phyloP scores from a whole-genome alignment of 2,797 vertebrate genomes.

The Coregonus sp. region DNA sequence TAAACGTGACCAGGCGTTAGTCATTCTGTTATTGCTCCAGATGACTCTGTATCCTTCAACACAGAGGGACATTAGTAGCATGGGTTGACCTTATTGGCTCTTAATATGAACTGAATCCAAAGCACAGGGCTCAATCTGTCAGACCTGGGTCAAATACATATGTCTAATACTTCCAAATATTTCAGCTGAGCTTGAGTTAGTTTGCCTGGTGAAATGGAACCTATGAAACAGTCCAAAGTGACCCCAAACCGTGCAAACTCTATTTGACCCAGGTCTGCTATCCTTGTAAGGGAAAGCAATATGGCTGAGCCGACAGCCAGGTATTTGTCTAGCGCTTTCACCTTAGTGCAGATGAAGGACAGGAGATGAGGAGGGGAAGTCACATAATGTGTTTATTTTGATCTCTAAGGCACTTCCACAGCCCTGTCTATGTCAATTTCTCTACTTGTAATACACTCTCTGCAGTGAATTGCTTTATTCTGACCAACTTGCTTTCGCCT shows the following conservation, averaged over 20 bases:
- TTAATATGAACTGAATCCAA: conserved; percentile 36
- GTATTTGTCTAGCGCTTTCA: not conserved
- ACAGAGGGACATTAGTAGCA: conserved; percentile 52
- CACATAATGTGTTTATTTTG: not conserved
- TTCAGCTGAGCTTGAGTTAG: not conserved
- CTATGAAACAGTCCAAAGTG: not conserved
- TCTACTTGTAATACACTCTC: not conserved
- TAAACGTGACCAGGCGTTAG: conserved; percentile 37
- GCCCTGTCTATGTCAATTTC: not conserved
- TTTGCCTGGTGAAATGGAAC: not conserved
- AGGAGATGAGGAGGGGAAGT: not conserved
- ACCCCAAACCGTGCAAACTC: not conserved
- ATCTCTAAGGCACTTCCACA: not conserved
- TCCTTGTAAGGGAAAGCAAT: not conserved
- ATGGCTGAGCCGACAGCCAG: not conserved
- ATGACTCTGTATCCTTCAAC: conserved; percentile 68
- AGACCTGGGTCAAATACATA: not conserved
- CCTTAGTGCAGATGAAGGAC: not conserved
- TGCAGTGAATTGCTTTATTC: conserved; percentile 72
- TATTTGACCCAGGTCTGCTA: not conserved
- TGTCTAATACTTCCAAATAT: not conserved
- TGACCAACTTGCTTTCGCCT: conserved; percentile 97
- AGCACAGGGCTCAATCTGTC: conserved; percentile 6
- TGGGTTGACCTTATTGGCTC: conserved; percentile 50
- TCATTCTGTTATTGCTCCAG: conserved; percentile 63